Evolutionary conservation across 2,797 vertebrate species (phyloP).

Genomic region (Lagorchestes hirsutus): DNA sequence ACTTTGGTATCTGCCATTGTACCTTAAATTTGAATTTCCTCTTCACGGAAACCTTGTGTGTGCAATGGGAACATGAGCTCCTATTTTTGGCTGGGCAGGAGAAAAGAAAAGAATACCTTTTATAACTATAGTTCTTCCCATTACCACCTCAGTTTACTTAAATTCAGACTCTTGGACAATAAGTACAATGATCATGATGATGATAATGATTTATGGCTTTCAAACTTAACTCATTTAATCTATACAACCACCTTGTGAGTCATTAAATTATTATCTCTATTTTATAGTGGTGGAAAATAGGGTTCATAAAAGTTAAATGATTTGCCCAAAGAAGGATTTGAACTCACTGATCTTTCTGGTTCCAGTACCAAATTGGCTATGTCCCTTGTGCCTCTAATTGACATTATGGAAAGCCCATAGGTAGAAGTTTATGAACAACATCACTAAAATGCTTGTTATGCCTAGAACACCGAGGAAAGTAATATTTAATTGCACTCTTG

Average conservation of each 20-base stretch:
- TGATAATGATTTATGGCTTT: not conserved
- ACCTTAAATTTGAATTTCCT: not conserved
- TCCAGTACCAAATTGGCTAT: not conserved
- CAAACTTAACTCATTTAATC: not conserved
- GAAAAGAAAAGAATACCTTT: not conserved
- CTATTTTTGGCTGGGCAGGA: not conserved
- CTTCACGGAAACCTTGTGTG: not conserved
- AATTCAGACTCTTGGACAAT: not conserved
- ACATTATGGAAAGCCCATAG: not conserved
- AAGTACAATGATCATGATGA: not conserved
- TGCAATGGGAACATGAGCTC: not conserved
- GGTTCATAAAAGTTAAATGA: not conserved
- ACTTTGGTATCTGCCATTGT: not conserved
- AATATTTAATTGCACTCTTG: not conserved
- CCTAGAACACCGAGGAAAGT: not conserved
- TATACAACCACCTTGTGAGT: not conserved
- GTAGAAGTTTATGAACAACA: not conserved
- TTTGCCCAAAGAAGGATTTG: not conserved
- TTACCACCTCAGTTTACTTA: not conserved
- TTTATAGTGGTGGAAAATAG: not conserved
- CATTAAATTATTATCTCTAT: not conserved
- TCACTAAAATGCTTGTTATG: not conserved
- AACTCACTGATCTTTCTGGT: not conserved
- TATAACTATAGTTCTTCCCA: not conserved
- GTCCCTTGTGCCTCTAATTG: not conserved